Evolutionary conservation across 2,888 invertebrate genomes (phyloP), one percentile per base, ranked within the genome.

Genomic region (Dicyrtoma fusca): DNA sequence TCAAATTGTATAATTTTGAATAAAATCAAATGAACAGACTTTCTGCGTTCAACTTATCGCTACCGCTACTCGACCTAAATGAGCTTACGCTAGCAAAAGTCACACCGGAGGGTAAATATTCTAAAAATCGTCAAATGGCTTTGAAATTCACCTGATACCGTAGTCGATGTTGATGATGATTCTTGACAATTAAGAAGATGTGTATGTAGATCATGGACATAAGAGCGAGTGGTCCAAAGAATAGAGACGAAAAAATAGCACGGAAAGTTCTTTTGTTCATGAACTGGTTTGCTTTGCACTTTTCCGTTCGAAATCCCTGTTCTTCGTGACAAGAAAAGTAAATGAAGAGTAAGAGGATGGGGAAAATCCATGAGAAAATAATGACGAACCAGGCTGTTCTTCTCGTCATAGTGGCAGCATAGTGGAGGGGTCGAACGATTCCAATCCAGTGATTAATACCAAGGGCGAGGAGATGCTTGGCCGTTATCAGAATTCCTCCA

Each of bases 401-500:
- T 72, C 86, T 84, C 0, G 88, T 88, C 82, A 88, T 85, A 45
- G 86, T 87, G n/a, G 87, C 86, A 14, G 87, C 85, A 81, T 89
- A 88, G 78, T 88, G 88, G 11, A 90, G 84, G 0, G 89, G 89
- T 61, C 84, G 82, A 1, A 86, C 83, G 71, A 89, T 88, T 19
- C 90, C 89, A 51, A 89, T 83, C 83, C 89, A 90, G 82, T 90
- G 90, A 82, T 89, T 89, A 70, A 88, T 82, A 34, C 89, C 88
- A 23, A 90, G 83, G 0, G 88, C 87, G 47, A 89, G 83, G 3
- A 90, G 85, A 81, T 90, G 89, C 51, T 86, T 84, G 11, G 89
- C 88, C 0, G 89, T 88, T 19, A 88, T 80, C 87, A 86, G n/a
- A 86, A 75, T 17, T 81, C 80, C 66, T 76, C 64, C 65, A 70